These are phyloP conservation scores for Vespertilio murinus DNA, from an alignment of 2,797 vertebrate species.

Conservation along the genomic window DNA sequence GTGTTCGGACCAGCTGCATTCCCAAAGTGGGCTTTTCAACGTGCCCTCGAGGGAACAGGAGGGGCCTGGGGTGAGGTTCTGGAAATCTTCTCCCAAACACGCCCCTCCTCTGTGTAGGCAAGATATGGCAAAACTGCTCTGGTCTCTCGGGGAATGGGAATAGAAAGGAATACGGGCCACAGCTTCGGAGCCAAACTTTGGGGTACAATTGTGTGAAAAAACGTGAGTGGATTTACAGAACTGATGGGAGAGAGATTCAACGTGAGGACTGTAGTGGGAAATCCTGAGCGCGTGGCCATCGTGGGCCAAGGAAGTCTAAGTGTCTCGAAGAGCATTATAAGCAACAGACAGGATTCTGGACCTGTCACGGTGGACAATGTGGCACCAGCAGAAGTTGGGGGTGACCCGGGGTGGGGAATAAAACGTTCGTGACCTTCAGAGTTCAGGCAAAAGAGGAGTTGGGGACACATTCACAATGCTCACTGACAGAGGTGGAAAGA, in stretches of 20 bases:
- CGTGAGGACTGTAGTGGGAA: background rate
- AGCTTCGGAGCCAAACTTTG: conserved; percentile 13
- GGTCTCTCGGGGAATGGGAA: background rate
- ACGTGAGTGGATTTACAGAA: background rate
- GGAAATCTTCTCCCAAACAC: background rate
- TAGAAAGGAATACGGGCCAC: background rate
- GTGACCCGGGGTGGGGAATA: background rate
- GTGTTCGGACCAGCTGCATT: background rate
- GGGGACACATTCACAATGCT: background rate
- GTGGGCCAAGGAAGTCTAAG: background rate
- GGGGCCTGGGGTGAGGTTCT: background rate
- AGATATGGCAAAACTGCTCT: background rate
- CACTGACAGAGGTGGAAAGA: background rate
- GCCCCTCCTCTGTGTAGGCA: background rate
- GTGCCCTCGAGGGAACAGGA: background rate
- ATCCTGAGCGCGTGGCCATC: background rate
- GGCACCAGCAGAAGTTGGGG: background rate
- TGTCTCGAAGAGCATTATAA: background rate
- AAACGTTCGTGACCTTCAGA: background rate
- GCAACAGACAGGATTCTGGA: background rate
- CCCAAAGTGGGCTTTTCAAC: background rate
- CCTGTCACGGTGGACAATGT: background rate
- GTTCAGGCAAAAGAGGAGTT: background rate
- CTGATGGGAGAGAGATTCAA: background rate
- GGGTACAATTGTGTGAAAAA: background rate